A percentile compares a stretch with the other conserved stretches of the same genome.
Conservation (phyloP, 1,140 invertebrate genomes). For the Hylaeus volcanicus region DNA sequence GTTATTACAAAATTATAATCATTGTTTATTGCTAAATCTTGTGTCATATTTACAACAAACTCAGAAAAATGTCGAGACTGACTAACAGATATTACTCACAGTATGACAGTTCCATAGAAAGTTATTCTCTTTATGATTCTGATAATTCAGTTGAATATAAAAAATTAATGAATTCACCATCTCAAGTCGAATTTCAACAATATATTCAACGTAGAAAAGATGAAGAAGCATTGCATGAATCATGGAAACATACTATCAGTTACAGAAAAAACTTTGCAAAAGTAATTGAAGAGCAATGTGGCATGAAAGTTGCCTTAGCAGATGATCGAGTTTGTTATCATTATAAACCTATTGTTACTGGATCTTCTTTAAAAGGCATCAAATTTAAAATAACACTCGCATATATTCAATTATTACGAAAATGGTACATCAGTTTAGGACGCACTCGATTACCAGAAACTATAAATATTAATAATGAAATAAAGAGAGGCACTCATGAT, state of each 20-base stretch:
- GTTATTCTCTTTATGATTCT: constrained; percentile 1
- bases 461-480: constrained; percentile 6
- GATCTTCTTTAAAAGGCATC: background rate
- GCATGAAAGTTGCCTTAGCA: background rate
- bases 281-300: constrained; percentile 16
- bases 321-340: constrained; percentile 31
- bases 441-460: constrained; percentile 21
- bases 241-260: no score
- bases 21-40: background rate
- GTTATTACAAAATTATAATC: background rate
- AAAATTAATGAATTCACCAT: background rate
- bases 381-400: constrained; percentile 36
- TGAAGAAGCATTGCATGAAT: constrained; percentile 3
- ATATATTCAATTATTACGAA: constrained; percentile 27
- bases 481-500: constrained; percentile 16
- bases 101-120: background rate
- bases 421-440: constrained; percentile 46
- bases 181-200: background rate
- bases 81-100: constrained; percentile 26
- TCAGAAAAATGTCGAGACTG: background rate
- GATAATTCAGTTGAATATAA: background rate
- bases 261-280: background rate
- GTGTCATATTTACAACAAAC: background rate
- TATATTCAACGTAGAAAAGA: constrained; percentile 21
- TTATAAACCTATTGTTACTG: constrained; percentile 11